Conservation (phyloP, 2,797 vertebrate genomes). For the Botia almorhae region DNA sequence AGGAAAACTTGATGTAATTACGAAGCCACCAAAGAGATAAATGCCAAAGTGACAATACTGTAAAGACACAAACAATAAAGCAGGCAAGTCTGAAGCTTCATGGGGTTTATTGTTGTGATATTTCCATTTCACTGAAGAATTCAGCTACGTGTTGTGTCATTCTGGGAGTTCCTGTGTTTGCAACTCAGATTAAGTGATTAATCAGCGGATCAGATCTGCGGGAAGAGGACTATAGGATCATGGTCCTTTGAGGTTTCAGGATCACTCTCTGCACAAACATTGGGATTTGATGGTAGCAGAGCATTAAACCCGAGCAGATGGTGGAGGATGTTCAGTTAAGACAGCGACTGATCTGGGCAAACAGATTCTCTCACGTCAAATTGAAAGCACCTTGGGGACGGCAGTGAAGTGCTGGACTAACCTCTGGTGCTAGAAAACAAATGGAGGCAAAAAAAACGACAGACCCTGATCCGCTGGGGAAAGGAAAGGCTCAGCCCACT, state of each 20-base stretch:
- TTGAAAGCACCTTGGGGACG: slow-evolving; percentile 89
- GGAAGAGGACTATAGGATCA: slow-evolving; percentile 20
- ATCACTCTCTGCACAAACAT: slow-evolving; percentile 90
- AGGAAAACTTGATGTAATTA: slow-evolving; percentile 75
- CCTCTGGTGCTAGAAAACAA: slow-evolving; percentile 58
- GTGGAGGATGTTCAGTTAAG: slow-evolving; percentile 94
- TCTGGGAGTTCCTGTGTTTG: slow-evolving; percentile 68
- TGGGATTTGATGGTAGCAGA: slow-evolving; percentile 87
- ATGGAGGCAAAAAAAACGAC: slow-evolving; percentile 43
- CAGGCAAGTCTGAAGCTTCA: not conserved
- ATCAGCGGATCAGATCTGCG: slow-evolving; percentile 70
- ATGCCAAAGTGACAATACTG: slow-evolving; percentile 3
- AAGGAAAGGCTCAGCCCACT: slow-evolving; percentile 13
- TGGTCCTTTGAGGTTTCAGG: slow-evolving; percentile 55
- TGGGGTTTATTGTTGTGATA: slow-evolving; percentile 5
- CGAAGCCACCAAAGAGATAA: slow-evolving; percentile 47
- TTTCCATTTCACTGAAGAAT: not conserved
- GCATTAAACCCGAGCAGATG: slow-evolving; percentile 91
- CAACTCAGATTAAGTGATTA: slow-evolving; percentile 83
- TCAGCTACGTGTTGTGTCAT: slow-evolving; percentile 17
- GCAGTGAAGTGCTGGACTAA: slow-evolving; percentile 69
- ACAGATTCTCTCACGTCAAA: slow-evolving; percentile 85
- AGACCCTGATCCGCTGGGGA: slow-evolving; percentile 7
- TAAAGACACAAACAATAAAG: not conserved
- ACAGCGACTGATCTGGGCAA: slow-evolving; percentile 90